These are phyloP conservation scores for Xylocopa sonorina DNA, from an alignment of 1,140 invertebrate genomes.

Conservation along the genomic window DNA sequence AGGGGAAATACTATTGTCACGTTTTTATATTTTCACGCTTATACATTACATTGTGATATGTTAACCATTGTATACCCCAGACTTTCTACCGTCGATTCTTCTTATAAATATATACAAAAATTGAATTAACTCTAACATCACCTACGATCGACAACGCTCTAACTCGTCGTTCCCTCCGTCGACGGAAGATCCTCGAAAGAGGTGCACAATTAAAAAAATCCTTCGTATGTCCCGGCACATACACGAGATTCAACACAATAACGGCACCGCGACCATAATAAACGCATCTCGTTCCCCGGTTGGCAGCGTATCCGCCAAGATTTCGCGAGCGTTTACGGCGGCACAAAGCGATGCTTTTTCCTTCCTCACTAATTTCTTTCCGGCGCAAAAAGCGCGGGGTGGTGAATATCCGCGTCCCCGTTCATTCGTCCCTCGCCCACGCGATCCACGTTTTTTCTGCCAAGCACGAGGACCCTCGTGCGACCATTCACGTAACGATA, in stretches of 20 bases:
- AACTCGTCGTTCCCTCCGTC: not conserved
- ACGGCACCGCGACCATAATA: not conserved
- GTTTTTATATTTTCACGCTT: constrained; percentile 29
- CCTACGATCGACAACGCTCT: not conserved
- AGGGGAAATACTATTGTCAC: constrained; percentile 9
- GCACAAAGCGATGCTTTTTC: constrained; percentile 25
- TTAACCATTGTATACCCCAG: not conserved
- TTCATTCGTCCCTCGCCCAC: constrained; percentile 24
- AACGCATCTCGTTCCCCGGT: not conserved
- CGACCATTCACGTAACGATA: constrained; percentile 37
- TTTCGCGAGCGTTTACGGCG: constrained; percentile 36
- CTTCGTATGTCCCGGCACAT: not conserved
- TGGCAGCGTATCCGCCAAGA: constrained; percentile 17
- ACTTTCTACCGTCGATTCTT: not conserved
- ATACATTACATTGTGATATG: not conserved
- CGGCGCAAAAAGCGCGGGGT: too few species aligned
- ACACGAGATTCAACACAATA: constrained; percentile 1
- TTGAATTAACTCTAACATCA: not conserved
- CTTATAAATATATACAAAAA: not conserved
- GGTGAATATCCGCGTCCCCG: too few species aligned
- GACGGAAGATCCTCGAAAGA: constrained; percentile 20
- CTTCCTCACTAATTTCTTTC: constrained; percentile 50
- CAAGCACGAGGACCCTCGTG: constrained; percentile 39
- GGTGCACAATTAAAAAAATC: constrained; percentile 32
- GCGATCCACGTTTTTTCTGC: constrained; percentile 23